A percentile compares a stretch with the other conserved stretches of the same genome.
Evolutionary conservation across 1,140 invertebrate species (phyloP).

Genomic region (Papilio dardanus): DNA sequence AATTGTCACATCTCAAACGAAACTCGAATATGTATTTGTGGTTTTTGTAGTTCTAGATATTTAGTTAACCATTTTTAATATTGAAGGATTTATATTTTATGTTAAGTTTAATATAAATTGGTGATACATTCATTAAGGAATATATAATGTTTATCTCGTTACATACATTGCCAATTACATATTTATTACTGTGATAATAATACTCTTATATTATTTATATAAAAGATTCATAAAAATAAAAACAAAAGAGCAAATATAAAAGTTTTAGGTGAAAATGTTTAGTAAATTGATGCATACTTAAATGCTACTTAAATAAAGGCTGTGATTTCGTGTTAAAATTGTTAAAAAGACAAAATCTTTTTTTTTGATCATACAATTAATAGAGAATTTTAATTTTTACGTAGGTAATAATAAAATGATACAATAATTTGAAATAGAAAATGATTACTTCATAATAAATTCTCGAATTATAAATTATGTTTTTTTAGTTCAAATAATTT

Average conservation of each 20-base stretch:
- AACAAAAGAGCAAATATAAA: neutral
- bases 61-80: neutral
- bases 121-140: neutral
- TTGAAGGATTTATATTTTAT: neutral
- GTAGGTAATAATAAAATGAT: too few relatives aligned
- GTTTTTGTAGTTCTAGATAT: neutral
- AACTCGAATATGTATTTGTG: too few relatives aligned
- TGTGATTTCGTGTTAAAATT: constrained; percentile 6
- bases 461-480: neutral
- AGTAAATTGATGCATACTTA: neutral
- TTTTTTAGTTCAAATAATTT: neutral
- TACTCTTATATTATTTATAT: neutral
- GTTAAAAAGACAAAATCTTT: neutral
- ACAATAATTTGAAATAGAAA: neutral
- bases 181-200: neutral
- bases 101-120: neutral
- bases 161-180: neutral
- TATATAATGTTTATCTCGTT: neutral
- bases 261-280: neutral
- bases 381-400: neutral
- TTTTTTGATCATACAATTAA: neutral
- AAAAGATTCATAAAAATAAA: neutral
- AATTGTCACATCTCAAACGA: too few relatives aligned
- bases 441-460: neutral
- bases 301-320: neutral